Conservation (phyloP, 2,113 vertebrate species). For the Chascanopsetta lugubris region DNA sequence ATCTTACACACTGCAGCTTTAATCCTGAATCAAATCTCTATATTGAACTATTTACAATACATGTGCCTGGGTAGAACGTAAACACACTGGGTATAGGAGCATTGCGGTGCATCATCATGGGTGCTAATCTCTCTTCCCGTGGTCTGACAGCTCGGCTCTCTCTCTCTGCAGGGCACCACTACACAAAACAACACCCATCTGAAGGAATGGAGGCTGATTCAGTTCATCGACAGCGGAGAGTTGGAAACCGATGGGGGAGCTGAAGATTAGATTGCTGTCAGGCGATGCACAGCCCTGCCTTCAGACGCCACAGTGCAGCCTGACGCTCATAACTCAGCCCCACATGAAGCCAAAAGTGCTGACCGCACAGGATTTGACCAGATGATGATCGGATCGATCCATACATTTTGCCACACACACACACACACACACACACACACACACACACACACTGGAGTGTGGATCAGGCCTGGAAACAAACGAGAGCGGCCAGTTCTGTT, state of each 20-base stretch:
- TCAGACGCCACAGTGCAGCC: conserved; percentile 14
- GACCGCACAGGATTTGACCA: conserved; percentile 18
- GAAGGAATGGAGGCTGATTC: conserved; percentile 52
- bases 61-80: no score
- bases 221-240: conserved; percentile 54
- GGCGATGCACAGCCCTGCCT: conserved; percentile 27
- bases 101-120: background rate
- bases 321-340: conserved; percentile 51
- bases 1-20: no score
- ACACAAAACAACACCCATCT: conserved; percentile 32
- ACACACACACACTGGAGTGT: conserved; percentile 15
- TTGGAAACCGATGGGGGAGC: conserved; percentile 77
- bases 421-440: background rate
- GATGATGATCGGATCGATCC: conserved; percentile 41
- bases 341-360: conserved; percentile 29
- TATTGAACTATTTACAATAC: no score
- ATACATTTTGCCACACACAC: conserved; percentile 5
- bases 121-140: background rate
- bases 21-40: no score
- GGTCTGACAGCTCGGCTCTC: background rate
- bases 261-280: conserved; percentile 68
- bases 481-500: background rate
- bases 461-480: conserved; percentile 29
- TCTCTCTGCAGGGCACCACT: conserved; percentile 15
- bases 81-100: background rate